phyloP scores from a whole-genome alignment of 2,797 vertebrate genomes.

The Poeciliopsis gracilis region DNA sequence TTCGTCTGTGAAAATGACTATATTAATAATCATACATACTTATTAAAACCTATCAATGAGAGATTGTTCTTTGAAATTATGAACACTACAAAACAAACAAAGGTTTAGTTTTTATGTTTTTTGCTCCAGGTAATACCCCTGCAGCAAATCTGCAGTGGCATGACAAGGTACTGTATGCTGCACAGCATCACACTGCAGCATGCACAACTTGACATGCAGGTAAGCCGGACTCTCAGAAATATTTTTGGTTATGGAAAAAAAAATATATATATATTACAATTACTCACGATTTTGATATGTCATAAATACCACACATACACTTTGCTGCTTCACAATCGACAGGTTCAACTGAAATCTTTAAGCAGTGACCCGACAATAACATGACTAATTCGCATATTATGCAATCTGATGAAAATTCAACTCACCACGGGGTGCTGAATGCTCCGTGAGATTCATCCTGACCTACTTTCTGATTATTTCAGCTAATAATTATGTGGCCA shows the following conservation, averaged over 20 bases:
- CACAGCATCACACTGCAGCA: background rate
- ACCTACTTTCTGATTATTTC: slow-evolving; percentile 1
- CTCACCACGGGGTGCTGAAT: background rate
- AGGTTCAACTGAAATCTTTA: background rate
- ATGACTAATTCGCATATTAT: background rate
- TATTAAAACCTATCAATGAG: background rate
- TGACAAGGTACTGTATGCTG: background rate
- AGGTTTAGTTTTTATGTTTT: background rate
- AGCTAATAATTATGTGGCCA: background rate
- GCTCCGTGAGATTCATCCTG: background rate
- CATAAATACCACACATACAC: background rate
- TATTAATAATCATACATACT: background rate
- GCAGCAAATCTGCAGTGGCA: background rate
- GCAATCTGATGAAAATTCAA: background rate
- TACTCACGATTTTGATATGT: background rate
- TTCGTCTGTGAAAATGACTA: background rate
- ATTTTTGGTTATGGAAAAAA: background rate
- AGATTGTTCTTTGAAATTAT: background rate
- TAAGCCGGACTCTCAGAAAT: background rate
- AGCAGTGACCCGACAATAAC: background rate
- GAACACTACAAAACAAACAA: background rate
- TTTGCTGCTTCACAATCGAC: background rate
- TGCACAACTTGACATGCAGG: background rate
- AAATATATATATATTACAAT: background rate
- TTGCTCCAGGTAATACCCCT: background rate